Conservation (phyloP, 35 echinoderm and acorn worm genomes). For the Anneissia japonica region DNA sequence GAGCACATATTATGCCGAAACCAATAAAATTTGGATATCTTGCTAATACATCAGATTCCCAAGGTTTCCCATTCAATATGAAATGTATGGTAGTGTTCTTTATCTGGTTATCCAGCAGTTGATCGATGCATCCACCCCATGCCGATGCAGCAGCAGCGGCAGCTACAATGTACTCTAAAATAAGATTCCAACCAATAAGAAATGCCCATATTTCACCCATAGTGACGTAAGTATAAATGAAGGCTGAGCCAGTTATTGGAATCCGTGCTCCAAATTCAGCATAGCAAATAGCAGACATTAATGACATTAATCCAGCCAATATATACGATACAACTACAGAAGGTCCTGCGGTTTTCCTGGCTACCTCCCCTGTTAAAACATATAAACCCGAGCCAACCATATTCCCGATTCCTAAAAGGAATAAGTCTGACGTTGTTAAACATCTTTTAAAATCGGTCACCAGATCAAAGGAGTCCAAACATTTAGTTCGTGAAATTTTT, state of each 20-base stretch:
- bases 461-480: neutral
- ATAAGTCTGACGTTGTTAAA: constrained; percentile 30
- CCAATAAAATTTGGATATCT: constrained; percentile 59
- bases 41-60: constrained; percentile 37
- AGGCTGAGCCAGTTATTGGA: constrained; percentile 60
- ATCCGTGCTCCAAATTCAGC: constrained; percentile 56
- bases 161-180: constrained; percentile 35
- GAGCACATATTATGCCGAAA: neutral
- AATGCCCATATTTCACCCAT: constrained; percentile 70
- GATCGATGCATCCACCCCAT: constrained; percentile 69
- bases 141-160: constrained; percentile 40
- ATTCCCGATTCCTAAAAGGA: constrained; percentile 15
- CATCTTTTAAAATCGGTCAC: neutral
- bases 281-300: constrained; percentile 65
- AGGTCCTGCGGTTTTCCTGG: constrained; percentile 46
- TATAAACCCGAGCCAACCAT: constrained; percentile 46
- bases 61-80: constrained; percentile 32
- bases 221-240: constrained; percentile 67
- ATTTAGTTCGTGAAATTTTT: neutral
- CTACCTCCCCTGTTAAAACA: constrained; percentile 34
- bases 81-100: constrained; percentile 52
- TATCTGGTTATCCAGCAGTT: constrained; percentile 33
- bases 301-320: constrained; percentile 43
- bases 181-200: constrained; percentile 72
- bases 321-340: constrained; percentile 44